Base-by-base conservation (phyloP, 2,888 invertebrate genomes). In the Tolmerus cingulatus region DNA sequence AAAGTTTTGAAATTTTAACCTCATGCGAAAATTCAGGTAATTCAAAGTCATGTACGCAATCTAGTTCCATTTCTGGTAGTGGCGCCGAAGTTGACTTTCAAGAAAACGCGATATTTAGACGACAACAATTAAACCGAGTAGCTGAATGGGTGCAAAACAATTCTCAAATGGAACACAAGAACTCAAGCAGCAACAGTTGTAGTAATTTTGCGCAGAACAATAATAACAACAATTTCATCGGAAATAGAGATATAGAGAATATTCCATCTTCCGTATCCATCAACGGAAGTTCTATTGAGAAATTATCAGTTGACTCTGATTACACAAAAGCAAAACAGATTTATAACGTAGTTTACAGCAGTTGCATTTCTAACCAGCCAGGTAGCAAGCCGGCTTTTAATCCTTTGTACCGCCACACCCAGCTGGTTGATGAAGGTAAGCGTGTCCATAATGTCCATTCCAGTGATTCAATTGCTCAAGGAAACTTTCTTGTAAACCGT, bases 71-170 rank as follows among this genome's bases (percentile, higher is more conserved):
- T 46, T 88, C 88, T 57, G 34, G 78, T 27, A 55, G 40, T 66
- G 78, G 55, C 40, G 51, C 51, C 57, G 79, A 55, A 78, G 43
- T 86, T 12, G 86, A 93, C 87, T 90, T 92, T 14, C 92, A 92
- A 89, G 93, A 93, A 89, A 92, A 91, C 51, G 94, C 94, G 1
- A 90, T 95, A 89, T 89, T 95, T 87, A 94, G 95, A 86, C 94
- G 95, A 34, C 95, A 95, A 88, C 95, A 96, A 88, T 90, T 96
- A 89, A 94, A 95, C 27, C 93, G 96, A 89, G 96, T 96, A 14
- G 96, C 96, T 0, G 96, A 96, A 90, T 96, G 96, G 96, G 96
- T 96, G 27, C 95, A 96, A 91, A 95, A 94, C 89, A 95, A 95
- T 90, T 91, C 93, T 1, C 93, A 93, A 82, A 91, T 94, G 90